Evolutionary conservation across 2,113 vertebrate species (phyloP).

Genomic region (Paraplagusia blochii): DNA sequence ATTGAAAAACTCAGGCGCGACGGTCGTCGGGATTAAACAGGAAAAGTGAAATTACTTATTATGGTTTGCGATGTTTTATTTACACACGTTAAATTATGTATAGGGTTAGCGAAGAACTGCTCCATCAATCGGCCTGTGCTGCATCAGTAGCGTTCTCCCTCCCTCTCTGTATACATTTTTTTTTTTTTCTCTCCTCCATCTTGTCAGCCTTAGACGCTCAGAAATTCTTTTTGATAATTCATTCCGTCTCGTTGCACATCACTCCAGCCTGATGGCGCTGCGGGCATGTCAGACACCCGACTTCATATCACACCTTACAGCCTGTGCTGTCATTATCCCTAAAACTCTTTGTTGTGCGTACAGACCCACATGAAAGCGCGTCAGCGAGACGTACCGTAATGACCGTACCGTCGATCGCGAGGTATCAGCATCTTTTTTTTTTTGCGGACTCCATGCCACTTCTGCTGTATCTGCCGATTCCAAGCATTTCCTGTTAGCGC

Average conservation of each 20-base stretch:
- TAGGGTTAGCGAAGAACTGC: constrained; percentile 3
- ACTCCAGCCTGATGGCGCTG: constrained; percentile 16
- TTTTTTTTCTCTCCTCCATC: constrained; percentile 26
- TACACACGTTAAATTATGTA: constrained; percentile 5
- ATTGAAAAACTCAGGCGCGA: not conserved
- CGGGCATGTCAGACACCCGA: constrained; percentile 18
- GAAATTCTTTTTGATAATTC: constrained; percentile 55
- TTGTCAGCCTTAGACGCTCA: constrained; percentile 38
- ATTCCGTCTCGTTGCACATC: constrained; percentile 45
- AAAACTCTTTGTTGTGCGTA: constrained; percentile 30
- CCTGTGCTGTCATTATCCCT: constrained; percentile 15
- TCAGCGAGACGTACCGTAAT: constrained; percentile 21
- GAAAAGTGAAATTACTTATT: not conserved
- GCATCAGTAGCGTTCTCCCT: constrained; percentile 17
- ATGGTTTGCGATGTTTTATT: not conserved
- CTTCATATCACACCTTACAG: constrained; percentile 39
- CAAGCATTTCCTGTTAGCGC: not conserved
- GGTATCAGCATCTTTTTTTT: constrained; percentile 5
- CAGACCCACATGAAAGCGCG: constrained; percentile 23
- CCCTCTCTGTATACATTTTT: not conserved
- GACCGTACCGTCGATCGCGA: constrained; percentile 4
- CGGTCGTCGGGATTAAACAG: not conserved
- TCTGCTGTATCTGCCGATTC: not conserved
- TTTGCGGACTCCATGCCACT: constrained; percentile 23
- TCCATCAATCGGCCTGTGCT: not conserved